These are phyloP conservation scores for Pseudopodoces humilis DNA, from an alignment of 2,113 vertebrate genomes.

Conservation along the genomic window DNA sequence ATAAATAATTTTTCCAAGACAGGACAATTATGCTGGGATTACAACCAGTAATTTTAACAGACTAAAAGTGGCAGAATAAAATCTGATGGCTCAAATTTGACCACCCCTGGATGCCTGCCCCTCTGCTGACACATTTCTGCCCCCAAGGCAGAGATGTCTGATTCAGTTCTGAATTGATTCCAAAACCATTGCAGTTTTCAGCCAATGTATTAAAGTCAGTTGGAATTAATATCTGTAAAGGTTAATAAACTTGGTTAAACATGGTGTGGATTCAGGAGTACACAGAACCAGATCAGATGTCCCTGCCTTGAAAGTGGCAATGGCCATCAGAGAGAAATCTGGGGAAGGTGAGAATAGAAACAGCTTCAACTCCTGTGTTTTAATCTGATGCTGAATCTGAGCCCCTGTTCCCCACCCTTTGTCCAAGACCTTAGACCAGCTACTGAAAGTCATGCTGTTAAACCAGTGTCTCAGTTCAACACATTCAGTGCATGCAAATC, in stretches of 20 bases:
- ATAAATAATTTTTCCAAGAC: neutral
- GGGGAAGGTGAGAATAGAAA: neutral
- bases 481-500: neutral
- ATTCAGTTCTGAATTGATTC: neutral
- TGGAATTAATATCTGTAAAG: neutral
- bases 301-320: neutral
- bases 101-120: neutral
- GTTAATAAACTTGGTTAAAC: neutral
- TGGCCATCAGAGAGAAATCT: neutral
- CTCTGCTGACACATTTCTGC: neutral
- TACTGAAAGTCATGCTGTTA: neutral
- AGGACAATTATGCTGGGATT: neutral
- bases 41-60: neutral
- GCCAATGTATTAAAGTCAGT: constrained; percentile 7
- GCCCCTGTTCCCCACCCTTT: neutral
- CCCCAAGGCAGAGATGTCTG: neutral
- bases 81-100: neutral
- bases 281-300: neutral
- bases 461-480: neutral
- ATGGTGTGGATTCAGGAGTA: neutral
- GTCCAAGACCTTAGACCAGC: neutral
- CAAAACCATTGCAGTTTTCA: neutral
- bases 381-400: neutral
- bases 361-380: neutral
- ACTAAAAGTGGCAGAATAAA: neutral